Base-by-base conservation (phyloP, 2,797 vertebrate species). In the Neostethus bicornis region DNA sequence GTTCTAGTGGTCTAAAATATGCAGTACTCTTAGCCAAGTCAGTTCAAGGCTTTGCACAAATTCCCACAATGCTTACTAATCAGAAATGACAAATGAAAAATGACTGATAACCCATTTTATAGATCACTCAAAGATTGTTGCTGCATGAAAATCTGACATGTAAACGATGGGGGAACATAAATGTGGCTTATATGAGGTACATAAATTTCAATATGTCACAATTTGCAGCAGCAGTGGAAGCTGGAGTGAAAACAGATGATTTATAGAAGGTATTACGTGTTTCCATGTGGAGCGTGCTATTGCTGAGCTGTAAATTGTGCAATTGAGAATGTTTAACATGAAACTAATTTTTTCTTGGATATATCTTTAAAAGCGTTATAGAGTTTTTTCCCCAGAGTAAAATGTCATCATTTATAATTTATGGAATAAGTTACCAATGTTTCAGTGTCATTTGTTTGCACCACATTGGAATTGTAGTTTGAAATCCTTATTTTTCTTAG, bases 1-100 rank as follows among this genome's bases (percentile, higher is more conserved):
- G 11, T 48, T 65, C 41, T 44, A 56, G 41, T 65, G 42, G 42
- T 76, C 69, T 41, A 10, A 78, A 80, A 70, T 63, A 37, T 53
- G 29, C 54, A 61, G 51, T 52, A 39, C 49, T 62, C 51, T 26
- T 46, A 5, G 10, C 58, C 69, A 60, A 70, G 55, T 76, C 71
- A 76, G 52, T 45, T 34, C 11, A 3, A 14, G 25, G 49, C 50
- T 55, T 17, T n/a, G 57, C n/a, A 71, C 49, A 65, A 45, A 66
- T 56, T 60, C 54, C 38, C 69, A 68, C 32, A 20, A 26, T 39
- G 59, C 28, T 26, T 21, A 3, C 43, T 49, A 25, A 55, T 64
- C 45, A 56, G 45, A 51, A 25, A 50, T 42, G 52, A 48, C 9
- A 2, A 31, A 28, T 25, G 29, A 9, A 55, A 24, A 9, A 26